Evolutionary conservation across 2,888 invertebrate genomes (phyloP).

Genomic region (Philonicus albiceps): DNA sequence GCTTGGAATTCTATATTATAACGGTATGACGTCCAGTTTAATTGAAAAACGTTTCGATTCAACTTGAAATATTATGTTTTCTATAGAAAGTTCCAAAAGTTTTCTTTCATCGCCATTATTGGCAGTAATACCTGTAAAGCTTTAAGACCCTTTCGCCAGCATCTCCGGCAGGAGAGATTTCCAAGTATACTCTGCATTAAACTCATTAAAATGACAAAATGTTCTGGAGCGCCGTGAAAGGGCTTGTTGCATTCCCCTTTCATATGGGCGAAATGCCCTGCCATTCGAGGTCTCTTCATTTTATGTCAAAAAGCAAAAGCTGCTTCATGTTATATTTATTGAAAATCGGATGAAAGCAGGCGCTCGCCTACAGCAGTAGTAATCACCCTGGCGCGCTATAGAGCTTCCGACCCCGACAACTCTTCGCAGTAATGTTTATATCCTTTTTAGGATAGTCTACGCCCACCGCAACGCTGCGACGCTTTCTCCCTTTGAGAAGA

Average conservation of each 20-base stretch:
- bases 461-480: background rate
- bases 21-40: background rate
- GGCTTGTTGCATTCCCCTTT: background rate
- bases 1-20: background rate
- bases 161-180: background rate
- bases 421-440: constrained; percentile 10
- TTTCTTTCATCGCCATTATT: background rate
- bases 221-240: background rate
- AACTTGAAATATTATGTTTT: background rate
- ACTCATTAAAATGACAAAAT: constrained; percentile 14
- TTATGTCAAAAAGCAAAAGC: background rate
- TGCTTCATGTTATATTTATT: constrained; percentile 25
- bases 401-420: background rate
- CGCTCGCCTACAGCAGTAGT: background rate
- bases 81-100: background rate
- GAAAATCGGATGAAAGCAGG: constrained; percentile 23
- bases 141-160: background rate
- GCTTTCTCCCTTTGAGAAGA: background rate
- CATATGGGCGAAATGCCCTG: background rate
- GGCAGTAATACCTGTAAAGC: background rate
- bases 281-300: background rate
- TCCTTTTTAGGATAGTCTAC: constrained; percentile 30
- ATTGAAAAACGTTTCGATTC: background rate
- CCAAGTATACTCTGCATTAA: background rate
- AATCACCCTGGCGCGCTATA: background rate